Evolutionary conservation across 2,888 invertebrate genomes (phyloP).

Genomic region (Aelia acuminata): DNA sequence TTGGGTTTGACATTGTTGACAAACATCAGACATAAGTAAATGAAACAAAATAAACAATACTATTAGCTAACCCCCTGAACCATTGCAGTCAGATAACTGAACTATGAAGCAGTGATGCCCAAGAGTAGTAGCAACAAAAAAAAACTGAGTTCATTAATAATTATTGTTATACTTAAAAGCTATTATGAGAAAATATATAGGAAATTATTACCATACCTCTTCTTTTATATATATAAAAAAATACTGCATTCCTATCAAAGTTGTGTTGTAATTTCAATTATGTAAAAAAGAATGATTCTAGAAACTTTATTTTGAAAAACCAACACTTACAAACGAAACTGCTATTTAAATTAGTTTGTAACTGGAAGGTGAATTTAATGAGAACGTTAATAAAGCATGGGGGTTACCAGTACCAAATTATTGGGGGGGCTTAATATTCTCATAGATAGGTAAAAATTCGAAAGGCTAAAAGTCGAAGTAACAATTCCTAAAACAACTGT

Average conservation of each 20-base stretch:
- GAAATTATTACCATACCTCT: background rate
- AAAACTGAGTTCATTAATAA: background rate
- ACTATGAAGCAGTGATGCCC: slow-evolving; percentile 58
- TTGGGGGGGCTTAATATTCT: no score
- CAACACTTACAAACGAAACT: no score
- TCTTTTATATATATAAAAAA: background rate
- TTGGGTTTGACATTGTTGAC: slow-evolving; percentile 73
- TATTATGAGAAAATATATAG: background rate
- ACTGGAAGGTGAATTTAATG: no score
- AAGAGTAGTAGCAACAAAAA: background rate
- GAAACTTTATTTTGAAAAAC: no score
- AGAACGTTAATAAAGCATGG: no score
- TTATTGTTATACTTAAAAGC: background rate
- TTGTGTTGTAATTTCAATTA: no score
- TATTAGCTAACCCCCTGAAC: slow-evolving; percentile 51
- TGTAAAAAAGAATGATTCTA: no score
- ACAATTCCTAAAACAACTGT: no score
- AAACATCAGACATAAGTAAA: slow-evolving; percentile 55
- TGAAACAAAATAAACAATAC: slow-evolving; percentile 57
- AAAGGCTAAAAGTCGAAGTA: no score
- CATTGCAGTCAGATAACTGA: slow-evolving; percentile 55
- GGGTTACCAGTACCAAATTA: no score
- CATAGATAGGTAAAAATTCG: no score
- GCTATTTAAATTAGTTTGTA: no score
- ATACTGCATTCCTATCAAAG: background rate